Conservation (phyloP, 2,113 vertebrate species). For the Microcebus lehilahytsara region DNA sequence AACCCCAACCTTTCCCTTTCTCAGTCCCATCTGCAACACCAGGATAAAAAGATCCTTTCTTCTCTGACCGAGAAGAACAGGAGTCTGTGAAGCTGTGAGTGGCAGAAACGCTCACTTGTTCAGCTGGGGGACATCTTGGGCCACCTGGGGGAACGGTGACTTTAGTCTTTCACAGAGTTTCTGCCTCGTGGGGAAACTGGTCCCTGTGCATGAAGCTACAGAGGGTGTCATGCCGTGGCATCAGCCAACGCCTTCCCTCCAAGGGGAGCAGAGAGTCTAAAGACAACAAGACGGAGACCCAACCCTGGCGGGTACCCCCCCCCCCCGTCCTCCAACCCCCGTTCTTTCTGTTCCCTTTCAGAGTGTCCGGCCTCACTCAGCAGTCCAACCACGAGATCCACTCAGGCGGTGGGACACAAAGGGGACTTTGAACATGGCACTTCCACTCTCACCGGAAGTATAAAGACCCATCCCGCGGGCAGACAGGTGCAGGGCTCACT, state of each 20-base stretch:
- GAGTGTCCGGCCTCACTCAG: no score
- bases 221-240: no score
- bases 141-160: not conserved
- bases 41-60: no score
- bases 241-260: rapidly evolving
- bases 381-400: not conserved
- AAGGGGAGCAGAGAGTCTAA: not conserved
- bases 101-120: no score
- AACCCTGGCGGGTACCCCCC: rapidly evolving
- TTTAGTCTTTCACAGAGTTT: not conserved
- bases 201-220: not conserved
- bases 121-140: no score
- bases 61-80: not conserved
- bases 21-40: no score
- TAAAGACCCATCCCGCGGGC: not conserved
- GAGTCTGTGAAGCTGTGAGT: not conserved
- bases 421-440: not conserved
- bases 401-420: no score
- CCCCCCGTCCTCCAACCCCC: not conserved
- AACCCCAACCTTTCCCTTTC: not conserved
- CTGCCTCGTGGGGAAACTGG: no score
- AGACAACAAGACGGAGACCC: not conserved
- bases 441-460: not conserved
- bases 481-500: not conserved
- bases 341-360: no score